Base-by-base conservation (phyloP, 2,888 invertebrate species). In the Micropterix aruncella region DNA sequence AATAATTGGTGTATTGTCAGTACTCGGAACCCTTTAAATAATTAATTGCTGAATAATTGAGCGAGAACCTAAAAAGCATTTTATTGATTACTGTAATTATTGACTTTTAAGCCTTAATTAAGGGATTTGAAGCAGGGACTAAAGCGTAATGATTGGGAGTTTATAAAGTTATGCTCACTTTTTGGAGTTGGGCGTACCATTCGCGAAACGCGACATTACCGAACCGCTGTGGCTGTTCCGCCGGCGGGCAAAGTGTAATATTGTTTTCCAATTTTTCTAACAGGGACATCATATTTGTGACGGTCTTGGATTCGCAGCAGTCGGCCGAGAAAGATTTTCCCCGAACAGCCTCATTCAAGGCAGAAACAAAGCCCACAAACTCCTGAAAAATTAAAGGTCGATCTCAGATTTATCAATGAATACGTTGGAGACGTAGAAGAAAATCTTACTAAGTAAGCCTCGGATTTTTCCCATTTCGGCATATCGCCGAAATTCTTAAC, bases 211-310 rank as follows among this genome's bases (percentile, higher is more conserved):
- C 88, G 58, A 83, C 80, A 63, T 99, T 99, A 3, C 99, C 99
- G 73, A 96, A 99, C 48, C 99, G 74, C 61, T 97, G 96, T 0
- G 95, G 93, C 57, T 95, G 93, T 49, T 89, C 83, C 19, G 89
- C 70, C 0, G 94, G 90, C 37, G 94, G 94, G 48, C 82, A 87
- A 47, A 88, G 81, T 54, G 85, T 82, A 41, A 95, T 75, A 63
- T 86, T 71, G 46, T 66, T 62, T 50, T 83, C 79, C 47, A 96
- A 63, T 54, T 72, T 77, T 7, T 83, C 77, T 39, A 97, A 66
- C 54, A 95, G 59, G 0, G 59, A 56, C 9, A 85, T 48, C 9
- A 93, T 57, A 51, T 77, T 79, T 27, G 61, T 58, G 17, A 84
- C 65, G 51, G 70, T 70, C 14, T 71, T 65, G 38, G 87, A 85